Base-by-base conservation (phyloP, 2,113 vertebrate species). In the Poeciliopsis turrubarensis region DNA sequence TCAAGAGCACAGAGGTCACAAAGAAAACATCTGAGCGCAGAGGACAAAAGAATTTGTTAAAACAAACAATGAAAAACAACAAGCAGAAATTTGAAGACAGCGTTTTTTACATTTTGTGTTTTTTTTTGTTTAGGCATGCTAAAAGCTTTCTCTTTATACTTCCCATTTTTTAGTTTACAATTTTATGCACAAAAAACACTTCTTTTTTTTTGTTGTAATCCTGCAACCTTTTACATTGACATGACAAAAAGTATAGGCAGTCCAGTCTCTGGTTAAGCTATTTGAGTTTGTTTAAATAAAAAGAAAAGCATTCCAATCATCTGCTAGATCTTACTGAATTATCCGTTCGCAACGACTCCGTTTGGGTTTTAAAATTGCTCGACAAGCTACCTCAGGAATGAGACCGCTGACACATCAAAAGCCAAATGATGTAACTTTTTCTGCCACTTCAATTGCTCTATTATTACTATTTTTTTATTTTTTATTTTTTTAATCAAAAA, bases 1-100 rank as follows among this genome's bases (percentile, higher is more conserved):
- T 65, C 73, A 65, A 26, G 44, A 41, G 54, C 67, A 77, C 60
- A 65, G 47, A 73, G 65, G 71, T 84, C 70, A 67, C 39, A 75
- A 51, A 82, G 71, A 41, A 86, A 80, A 81, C 17, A 41, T 29
- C 29, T 0, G 2, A 65, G 78, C 39, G 34, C 27, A 37, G 66
- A 71, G 60, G 34, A 65, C 34, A 80, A 70, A 75, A 71, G 34
- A 65, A 47, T 54, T 14, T 30, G n/a, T 1, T 13, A 26, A 72
- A 25, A 65, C 26, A 54, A 31, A 27, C 57, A 60, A 34, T 30
- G 2, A 51, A 25, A 22, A 31, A 22, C 13, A n/a, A 7, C 19
- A 62, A 11, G 15, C 9, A 25, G 2, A 44, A 5, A 5, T 32
- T 66, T 63, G 4, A 70, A 34, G 11, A 27, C 39, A 2, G 6